Evolutionary conservation across 2,888 invertebrate species (phyloP).

Genomic region (Noctua pronuba): DNA sequence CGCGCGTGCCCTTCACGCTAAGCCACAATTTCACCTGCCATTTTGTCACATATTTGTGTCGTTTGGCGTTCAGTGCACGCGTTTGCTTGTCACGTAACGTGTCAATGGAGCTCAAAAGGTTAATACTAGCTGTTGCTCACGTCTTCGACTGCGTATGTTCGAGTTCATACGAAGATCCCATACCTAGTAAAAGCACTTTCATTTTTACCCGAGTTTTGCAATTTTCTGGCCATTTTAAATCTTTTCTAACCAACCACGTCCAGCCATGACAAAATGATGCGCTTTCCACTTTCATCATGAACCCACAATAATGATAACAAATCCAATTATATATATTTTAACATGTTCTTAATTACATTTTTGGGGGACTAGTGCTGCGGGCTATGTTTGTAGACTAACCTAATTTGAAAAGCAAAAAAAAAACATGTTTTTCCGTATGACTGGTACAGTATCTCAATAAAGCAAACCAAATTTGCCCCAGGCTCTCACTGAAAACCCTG

Average conservation of each 20-base stretch:
- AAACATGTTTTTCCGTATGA: constrained; percentile 61
- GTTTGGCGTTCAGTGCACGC: too few species aligned
- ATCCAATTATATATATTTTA: neutral
- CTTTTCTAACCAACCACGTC: neutral
- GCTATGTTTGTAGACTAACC: constrained; percentile 1
- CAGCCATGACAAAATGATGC: neutral
- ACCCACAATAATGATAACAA: neutral
- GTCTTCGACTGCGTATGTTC: neutral
- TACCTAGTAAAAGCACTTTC: neutral
- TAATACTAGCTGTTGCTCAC: neutral
- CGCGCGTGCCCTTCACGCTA: too few species aligned
- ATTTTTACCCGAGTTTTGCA: neutral
- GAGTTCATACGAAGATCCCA: neutral
- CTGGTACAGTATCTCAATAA: constrained; percentile 67
- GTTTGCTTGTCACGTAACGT: too few species aligned
- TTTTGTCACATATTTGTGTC: too few species aligned
- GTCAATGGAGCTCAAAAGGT: too few species aligned
- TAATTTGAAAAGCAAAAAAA: constrained; percentile 41
- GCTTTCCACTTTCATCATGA: neutral
- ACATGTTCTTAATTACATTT: neutral
- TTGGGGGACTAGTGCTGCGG: neutral
- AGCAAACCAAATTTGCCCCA: constrained; percentile 73
- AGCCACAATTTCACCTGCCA: too few species aligned
- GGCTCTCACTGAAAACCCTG: constrained; percentile 69
- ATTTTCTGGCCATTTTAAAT: neutral